These are phyloP conservation scores for Lagopus muta DNA, from an alignment of 2,113 vertebrate species.

Conservation along the genomic window DNA sequence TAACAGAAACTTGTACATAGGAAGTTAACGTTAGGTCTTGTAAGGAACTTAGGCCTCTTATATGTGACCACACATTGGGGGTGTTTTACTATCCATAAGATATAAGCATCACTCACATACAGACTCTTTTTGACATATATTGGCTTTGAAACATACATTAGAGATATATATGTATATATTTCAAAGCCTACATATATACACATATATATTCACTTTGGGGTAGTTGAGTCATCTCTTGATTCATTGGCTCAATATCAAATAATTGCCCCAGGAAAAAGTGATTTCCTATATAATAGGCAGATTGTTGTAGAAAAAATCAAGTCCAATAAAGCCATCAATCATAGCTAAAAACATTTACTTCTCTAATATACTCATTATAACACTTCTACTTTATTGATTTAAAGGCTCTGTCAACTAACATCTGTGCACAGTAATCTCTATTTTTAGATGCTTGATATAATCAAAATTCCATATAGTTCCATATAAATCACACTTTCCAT, in stretches of 20 bases:
- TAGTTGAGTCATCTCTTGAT: neutral
- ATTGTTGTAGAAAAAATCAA: neutral
- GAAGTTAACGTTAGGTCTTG: neutral
- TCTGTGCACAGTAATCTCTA: neutral
- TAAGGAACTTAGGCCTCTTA: neutral
- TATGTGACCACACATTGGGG: neutral
- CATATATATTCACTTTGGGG: neutral
- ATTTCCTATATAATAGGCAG: neutral
- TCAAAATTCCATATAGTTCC: neutral
- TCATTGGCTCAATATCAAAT: neutral
- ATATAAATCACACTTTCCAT: neutral
- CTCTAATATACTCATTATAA: neutral
- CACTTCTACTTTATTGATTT: neutral
- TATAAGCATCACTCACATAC: neutral
- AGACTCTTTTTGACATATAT: neutral
- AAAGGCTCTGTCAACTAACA: neutral
- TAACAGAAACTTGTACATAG: neutral
- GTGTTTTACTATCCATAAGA: neutral
- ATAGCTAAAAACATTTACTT: neutral
- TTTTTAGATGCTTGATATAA: neutral
- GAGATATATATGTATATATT: neutral
- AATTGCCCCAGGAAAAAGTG: neutral
- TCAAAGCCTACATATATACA: neutral
- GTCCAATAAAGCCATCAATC: slow-evolving; percentile 16
- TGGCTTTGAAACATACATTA: no score